Evolutionary conservation across 2,888 invertebrate genomes (phyloP), one percentile per base, ranked within the genome.

Genomic region (Dasypolia templi): DNA sequence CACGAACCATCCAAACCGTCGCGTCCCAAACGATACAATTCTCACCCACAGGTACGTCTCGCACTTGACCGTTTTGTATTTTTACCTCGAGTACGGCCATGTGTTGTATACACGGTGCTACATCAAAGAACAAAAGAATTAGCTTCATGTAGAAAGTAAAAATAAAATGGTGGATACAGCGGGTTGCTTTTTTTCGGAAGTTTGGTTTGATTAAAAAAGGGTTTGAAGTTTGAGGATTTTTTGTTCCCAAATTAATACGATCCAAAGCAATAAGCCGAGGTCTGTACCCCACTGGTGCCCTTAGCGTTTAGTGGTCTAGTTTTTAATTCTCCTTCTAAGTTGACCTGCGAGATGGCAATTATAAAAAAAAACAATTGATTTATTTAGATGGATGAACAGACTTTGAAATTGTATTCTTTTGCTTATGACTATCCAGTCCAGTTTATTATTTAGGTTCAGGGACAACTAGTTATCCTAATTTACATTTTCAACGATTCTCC

Each of bases 91-190:
- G 91, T 87, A 86, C 79, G 82, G 95, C 95, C 95, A 95, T 95
- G 94, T 95, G 95, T 92, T 89, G 87, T 86, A 81, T 87, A 86
- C 83, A 88, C 91, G 90, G 87, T 79, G 90, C 89, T 90, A 92
- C 93, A 93, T 94, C 95, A 93, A 95, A 94, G 93, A 93, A 95
- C 94, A 95, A 95, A 95, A 94, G 95, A 94, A 93, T 92, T 90
- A 90, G 92, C 91, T 91, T 91, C 91, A 91, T 90, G 92, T 90
- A 89, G 88, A 89, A 92, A 90, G 92, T 94, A 93, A 93, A 95
- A 95, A 95, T 95, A 95, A 93, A 93, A 90, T 89, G 22, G 32
- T 29, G 12, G 9, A 68, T 89, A 94, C 90, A 92, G 92, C 72
- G 3, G 90, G 94, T 64, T 89, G 51, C 17, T 49, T 75, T 79